Conservation (phyloP, 2,888 invertebrate genomes). For the Trachelus tabidus region DNA sequence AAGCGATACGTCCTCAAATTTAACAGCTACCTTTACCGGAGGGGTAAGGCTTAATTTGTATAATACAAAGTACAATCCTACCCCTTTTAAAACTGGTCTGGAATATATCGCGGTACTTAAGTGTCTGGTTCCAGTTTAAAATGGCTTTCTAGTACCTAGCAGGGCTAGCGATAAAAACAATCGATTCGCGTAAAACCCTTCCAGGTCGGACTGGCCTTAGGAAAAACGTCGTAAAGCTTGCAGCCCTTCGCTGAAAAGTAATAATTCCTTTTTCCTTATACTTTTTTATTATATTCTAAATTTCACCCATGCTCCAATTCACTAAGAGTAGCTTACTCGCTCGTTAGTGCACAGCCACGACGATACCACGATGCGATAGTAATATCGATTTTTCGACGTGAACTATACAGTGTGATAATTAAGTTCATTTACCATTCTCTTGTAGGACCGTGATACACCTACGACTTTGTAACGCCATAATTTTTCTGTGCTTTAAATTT, state of each 20-base stretch:
- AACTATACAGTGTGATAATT: background rate
- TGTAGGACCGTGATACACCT: background rate
- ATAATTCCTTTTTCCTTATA: background rate
- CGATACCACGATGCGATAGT: background rate
- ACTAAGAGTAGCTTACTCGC: background rate
- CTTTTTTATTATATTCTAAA: background rate
- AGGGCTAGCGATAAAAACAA: background rate
- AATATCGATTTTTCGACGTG: background rate
- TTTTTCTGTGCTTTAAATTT: background rate
- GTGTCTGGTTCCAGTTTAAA: no score
- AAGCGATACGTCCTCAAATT: background rate
- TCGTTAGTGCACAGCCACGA: background rate
- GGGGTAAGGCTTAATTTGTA: background rate
- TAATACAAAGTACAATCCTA: background rate
- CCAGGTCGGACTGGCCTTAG: background rate
- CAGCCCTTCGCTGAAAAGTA: background rate
- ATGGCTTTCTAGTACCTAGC: no score
- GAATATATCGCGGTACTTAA: background rate
- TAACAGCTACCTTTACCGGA: background rate
- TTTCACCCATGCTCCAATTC: background rate
- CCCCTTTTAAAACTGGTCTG: background rate
- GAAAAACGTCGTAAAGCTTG: background rate
- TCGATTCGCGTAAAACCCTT: background rate
- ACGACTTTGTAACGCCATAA: background rate
- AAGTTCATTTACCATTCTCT: background rate